Conservation (phyloP, 1,140 invertebrate genomes). For the Drosophila suzukii region DNA sequence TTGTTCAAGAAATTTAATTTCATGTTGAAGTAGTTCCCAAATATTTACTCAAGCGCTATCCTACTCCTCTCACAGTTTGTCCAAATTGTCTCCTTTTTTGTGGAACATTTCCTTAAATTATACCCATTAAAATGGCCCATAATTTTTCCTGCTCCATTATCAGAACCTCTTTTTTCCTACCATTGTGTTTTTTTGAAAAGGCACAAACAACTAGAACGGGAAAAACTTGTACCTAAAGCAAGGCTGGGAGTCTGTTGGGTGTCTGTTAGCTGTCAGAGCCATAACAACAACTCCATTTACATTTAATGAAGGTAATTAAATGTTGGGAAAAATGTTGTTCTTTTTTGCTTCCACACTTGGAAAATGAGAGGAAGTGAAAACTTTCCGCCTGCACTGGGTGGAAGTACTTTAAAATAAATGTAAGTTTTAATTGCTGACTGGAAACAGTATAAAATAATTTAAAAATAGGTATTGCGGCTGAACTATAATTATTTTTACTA, state of each 20-base stretch:
- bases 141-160: conserved; percentile 7
- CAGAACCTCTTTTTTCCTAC: background rate
- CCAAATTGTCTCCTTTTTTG: background rate
- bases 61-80: too few species aligned
- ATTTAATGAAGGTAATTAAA: conserved; percentile 82
- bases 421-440: background rate
- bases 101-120: conserved; percentile 1
- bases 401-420: background rate
- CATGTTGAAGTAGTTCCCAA: too few species aligned
- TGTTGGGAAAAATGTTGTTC: conserved; percentile 56
- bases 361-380: conserved; percentile 2
- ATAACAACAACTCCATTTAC: conserved; percentile 76
- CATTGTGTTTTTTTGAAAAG: background rate
- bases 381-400: background rate
- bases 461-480: too few species aligned
- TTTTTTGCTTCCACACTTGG: conserved; percentile 4
- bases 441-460: background rate
- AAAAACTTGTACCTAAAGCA: conserved; percentile 26
- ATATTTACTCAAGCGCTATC: too few species aligned
- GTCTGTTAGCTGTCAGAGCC: conserved; percentile 49
- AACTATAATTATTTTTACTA: too few species aligned
- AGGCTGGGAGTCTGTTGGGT: conserved; percentile 3
- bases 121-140: background rate
- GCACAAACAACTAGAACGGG: conserved; percentile 10
- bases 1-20: too few species aligned